phyloP scores from a whole-genome alignment of 2,113 vertebrate genomes.

The Nibea albiflora region DNA sequence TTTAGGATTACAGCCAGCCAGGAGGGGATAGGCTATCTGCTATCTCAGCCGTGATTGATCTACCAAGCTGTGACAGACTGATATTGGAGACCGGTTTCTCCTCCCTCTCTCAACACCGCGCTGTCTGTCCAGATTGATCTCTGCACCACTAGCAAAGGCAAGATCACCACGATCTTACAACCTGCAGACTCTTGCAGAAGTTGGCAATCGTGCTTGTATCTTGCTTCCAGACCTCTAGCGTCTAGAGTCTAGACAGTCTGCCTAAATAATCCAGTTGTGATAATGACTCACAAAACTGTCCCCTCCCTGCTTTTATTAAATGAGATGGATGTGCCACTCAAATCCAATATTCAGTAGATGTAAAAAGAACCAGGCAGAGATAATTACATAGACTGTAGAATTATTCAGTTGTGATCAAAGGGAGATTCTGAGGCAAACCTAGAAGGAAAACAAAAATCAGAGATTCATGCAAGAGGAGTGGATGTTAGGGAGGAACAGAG shows the following conservation, averaged over 20 bases:
- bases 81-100: slow-evolving; percentile 60
- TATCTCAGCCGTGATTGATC: slow-evolving; percentile 74
- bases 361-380: slow-evolving; percentile 20
- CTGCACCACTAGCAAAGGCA: slow-evolving; percentile 34
- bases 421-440: slow-evolving; percentile 10
- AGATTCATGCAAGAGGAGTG: slow-evolving; percentile 10
- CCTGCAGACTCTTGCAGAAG: slow-evolving; percentile 15
- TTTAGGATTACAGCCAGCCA: slow-evolving; percentile 69
- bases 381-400: slow-evolving; percentile 39
- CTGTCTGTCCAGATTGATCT: slow-evolving; percentile 69
- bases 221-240: not conserved
- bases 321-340: slow-evolving; percentile 3
- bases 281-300: slow-evolving; percentile 24
- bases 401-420: slow-evolving; percentile 10
- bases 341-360: slow-evolving; percentile 18
- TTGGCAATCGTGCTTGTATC: slow-evolving; percentile 2
- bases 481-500: slow-evolving; percentile 21
- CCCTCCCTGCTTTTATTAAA: slow-evolving; percentile 10
- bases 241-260: not conserved
- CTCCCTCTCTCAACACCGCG: slow-evolving; percentile 40
- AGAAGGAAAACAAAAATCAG: slow-evolving; percentile 15
- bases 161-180: slow-evolving; percentile 7
- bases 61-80: slow-evolving; percentile 55
- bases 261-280: slow-evolving; percentile 11
- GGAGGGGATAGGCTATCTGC: slow-evolving; percentile 53